phyloP scores from a whole-genome alignment of 2,888 invertebrate genomes.

The Acanthosepion lycidas region DNA sequence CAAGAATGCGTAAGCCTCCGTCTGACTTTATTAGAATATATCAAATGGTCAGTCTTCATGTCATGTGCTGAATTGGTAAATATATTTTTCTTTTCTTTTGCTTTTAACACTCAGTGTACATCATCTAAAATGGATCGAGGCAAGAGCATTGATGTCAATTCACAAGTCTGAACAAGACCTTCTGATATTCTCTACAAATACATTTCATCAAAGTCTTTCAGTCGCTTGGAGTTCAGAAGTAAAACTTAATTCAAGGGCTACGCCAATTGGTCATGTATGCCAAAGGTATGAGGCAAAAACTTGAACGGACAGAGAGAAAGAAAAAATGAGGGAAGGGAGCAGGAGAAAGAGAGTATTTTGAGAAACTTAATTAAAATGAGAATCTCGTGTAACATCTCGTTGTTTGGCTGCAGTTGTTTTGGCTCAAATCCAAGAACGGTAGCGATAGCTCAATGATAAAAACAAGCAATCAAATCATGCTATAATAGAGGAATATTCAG shows the following conservation, averaged over 20 bases:
- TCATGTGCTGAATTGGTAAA: background rate
- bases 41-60: background rate
- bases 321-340: background rate
- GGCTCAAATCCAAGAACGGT: background rate
- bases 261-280: background rate
- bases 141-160: background rate
- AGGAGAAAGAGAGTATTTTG: background rate
- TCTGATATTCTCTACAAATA: background rate
- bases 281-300: background rate
- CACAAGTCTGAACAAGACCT: background rate
- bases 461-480: conserved; percentile 4
- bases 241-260: conserved; percentile 2
- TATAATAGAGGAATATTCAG: conserved; percentile 17
- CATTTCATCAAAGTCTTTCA: background rate
- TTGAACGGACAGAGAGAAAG: background rate
- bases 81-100: background rate
- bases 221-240: background rate
- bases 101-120: background rate
- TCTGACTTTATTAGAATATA: background rate
- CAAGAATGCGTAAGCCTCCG: too few relatives aligned
- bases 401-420: background rate
- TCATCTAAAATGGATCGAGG: background rate
- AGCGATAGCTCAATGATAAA: background rate
- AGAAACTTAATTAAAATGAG: conserved; percentile 18
- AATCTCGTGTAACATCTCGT: background rate